Base-by-base conservation (phyloP, 2,797 vertebrate genomes). In the Pterois miles region DNA sequence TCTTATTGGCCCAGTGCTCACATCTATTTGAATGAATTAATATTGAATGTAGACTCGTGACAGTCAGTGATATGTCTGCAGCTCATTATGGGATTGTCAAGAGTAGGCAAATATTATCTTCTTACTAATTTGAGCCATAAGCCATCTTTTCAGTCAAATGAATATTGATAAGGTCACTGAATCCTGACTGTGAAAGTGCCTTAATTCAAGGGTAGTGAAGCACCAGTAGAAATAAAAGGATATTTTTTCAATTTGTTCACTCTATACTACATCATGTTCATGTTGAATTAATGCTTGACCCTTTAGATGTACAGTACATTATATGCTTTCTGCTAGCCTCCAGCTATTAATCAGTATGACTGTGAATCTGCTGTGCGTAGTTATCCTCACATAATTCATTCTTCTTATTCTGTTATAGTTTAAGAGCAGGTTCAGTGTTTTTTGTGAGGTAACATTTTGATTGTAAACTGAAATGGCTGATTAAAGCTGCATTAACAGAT, bases 161-260 rank as follows among this genome's bases (percentile, higher is more conserved):
- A 86, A 91, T 86, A 87, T 88, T 88, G 76, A 92, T 84, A 71
- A 74, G 84, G 77, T 81, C 83, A 78, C 5, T 86, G 56, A 83
- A 82, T 81, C 71, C 23, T 82, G 69, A 71, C 62, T 65, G 16
- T 76, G 57, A 33, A 83, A 88, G 59, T 23, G 63, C 48, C n/a
- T 83, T 85, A 57, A 66, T 57, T 83, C 58, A 59, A 38, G n/a
- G 43, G 29, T 18, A 66, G 27, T 57, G 57, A 68, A 71, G 57
- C 53, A 76, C 56, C 63, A 76, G 43, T 38, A 3, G 48, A 10
- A 70, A 22, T 58, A 33, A 72, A 46, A 72, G 23, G 1, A 7
- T 54, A 53, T 6, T 31, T 60, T 60, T 53, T 68, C 1, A 12
- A 43, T 40, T 73, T 34, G 33, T 56, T 13, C 11, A 46, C 56